Evolutionary conservation across 2,797 vertebrate genomes (phyloP).

Genomic region (Coregonus suidteri): DNA sequence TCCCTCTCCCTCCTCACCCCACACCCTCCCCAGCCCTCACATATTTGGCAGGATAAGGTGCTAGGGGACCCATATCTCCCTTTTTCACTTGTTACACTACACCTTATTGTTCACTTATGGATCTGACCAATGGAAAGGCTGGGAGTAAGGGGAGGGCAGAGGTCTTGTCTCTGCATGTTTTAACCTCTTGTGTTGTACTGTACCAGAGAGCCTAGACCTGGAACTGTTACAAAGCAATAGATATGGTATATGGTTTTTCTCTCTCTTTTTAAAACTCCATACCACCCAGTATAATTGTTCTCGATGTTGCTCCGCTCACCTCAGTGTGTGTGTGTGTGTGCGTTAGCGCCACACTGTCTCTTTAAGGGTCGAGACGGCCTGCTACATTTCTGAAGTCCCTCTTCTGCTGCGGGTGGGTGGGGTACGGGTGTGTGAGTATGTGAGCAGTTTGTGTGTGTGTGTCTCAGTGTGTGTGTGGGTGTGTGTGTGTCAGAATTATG

Average conservation of each 20-base stretch:
- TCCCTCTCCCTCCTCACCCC: neutral
- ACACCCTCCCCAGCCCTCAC: neutral
- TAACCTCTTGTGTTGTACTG: neutral
- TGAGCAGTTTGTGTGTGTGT: too few relatives aligned
- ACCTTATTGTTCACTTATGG: neutral
- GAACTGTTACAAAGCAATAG: too few relatives aligned
- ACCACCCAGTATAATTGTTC: too few relatives aligned
- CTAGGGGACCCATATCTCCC: neutral
- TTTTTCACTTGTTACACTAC: slow-evolving; percentile 31
- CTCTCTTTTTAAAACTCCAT: too few relatives aligned
- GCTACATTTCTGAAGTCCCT: slow-evolving; percentile 42
- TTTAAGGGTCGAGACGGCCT: slow-evolving; percentile 32
- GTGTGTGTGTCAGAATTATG: slow-evolving; percentile 14
- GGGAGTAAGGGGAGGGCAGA: neutral
- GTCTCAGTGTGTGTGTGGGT: too few relatives aligned
- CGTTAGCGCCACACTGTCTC: slow-evolving; percentile 8
- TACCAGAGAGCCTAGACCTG: neutral
- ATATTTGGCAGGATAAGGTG: slow-evolving; percentile 16
- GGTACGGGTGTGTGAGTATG: slow-evolving; percentile 23
- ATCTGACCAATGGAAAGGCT: slow-evolving; percentile 19
- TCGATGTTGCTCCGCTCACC: too few relatives aligned
- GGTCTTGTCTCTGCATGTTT: slow-evolving; percentile 11
- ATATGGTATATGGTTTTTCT: too few relatives aligned
- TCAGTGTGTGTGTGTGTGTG: neutral
- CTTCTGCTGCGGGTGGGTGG: slow-evolving; percentile 20